Evolutionary conservation across 2,888 invertebrate species (phyloP).

Genomic region (Pheosia tremula): DNA sequence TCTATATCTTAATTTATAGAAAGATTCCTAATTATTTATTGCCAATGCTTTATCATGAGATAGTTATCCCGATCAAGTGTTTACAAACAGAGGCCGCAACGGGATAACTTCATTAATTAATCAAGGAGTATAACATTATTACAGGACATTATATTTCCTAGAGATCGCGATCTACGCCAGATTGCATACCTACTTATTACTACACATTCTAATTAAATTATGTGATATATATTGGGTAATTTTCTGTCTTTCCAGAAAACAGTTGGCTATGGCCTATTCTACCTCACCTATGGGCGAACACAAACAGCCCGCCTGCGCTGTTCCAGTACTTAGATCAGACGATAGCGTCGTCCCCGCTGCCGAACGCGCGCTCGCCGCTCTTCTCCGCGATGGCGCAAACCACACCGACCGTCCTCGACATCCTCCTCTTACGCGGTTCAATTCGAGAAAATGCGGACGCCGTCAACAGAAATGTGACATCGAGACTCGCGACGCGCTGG

Average conservation of each 20-base stretch:
- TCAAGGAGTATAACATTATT: too few relatives aligned
- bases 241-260: constrained; percentile 68
- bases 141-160: too few relatives aligned
- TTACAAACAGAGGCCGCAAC: too few relatives aligned
- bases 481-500: constrained; percentile 88
- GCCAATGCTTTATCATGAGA: too few relatives aligned
- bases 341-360: constrained; percentile 67
- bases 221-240: not conserved
- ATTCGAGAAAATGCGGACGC: constrained; percentile 86
- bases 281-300: constrained; percentile 87
- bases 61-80: too few relatives aligned
- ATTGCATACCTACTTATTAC: too few relatives aligned
- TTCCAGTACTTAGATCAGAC: constrained; percentile 72
- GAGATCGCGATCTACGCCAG: too few relatives aligned
- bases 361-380: constrained; percentile 74
- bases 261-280: constrained; percentile 86
- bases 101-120: too few relatives aligned
- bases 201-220: too few relatives aligned
- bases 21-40: too few relatives aligned
- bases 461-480: constrained; percentile 88
- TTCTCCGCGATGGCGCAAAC: constrained; percentile 90
- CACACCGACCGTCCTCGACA: constrained; percentile 87
- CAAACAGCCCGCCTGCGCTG: constrained; percentile 65
- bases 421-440: constrained; percentile 85
- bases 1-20: too few relatives aligned